Conservation (phyloP, 2,888 invertebrate genomes). For the Alsophila aescularia region DNA sequence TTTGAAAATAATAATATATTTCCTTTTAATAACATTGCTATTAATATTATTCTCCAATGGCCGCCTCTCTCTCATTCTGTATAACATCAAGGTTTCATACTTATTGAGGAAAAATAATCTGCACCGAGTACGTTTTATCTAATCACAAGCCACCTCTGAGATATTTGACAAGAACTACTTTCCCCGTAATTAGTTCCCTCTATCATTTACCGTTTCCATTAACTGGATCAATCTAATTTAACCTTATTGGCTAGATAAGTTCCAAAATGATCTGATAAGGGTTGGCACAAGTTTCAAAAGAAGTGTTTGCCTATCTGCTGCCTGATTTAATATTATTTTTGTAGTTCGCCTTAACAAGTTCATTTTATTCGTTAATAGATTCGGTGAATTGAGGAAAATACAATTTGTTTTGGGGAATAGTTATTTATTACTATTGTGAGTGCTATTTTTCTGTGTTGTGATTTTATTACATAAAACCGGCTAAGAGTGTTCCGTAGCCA, state of each 20-base stretch:
- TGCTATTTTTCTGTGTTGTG: constrained; percentile 6
- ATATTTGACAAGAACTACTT: constrained; percentile 8
- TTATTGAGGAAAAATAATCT: no score
- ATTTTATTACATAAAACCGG: no score
- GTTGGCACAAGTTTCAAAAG: constrained; percentile 10
- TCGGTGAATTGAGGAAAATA: constrained; percentile 17
- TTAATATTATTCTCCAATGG: no score
- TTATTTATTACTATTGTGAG: constrained; percentile 8
- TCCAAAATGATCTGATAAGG: constrained; percentile 23
- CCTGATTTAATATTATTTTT: constrained; percentile 23
- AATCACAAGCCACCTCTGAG: not conserved
- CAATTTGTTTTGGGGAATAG: constrained; percentile 10
- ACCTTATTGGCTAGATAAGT: constrained; percentile 24
- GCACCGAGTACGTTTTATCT: not conserved
- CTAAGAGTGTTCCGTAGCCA: no score
- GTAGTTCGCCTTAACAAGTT: constrained; percentile 9
- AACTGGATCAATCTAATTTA: constrained; percentile 24
- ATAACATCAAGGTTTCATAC: no score
- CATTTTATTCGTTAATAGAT: constrained; percentile 21
- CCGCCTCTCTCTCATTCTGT: no score
- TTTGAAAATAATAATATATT: no score
- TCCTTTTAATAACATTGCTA: no score
- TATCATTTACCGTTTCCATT: constrained; percentile 20
- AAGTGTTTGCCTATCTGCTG: constrained; percentile 16
- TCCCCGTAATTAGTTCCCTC: constrained; percentile 11